A percentile compares a stretch with the other conserved stretches of the same genome.
These are phyloP conservation scores for Synergus itoensis DNA, from an alignment of 2,888 invertebrate genomes.

Conservation along the genomic window DNA sequence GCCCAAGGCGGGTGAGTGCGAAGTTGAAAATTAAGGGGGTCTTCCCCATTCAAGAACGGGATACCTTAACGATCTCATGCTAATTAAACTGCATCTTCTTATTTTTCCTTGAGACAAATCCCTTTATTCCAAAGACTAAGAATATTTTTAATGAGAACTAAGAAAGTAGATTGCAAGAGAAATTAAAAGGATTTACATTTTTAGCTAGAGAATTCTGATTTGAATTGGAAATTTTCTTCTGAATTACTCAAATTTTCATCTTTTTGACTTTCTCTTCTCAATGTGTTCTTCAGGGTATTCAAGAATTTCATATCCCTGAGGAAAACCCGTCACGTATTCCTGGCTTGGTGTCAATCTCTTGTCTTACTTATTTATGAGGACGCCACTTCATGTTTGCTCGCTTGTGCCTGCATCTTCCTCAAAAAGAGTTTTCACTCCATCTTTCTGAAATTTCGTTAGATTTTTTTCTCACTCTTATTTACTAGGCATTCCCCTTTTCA, in stretches of 20 bases:
- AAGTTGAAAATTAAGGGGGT: conserved; percentile 67
- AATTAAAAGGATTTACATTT: not conserved
- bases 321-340: conserved; percentile 14
- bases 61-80: conserved; percentile 31
- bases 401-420: not conserved
- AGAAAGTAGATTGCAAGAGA: not conserved
- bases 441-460: not conserved
- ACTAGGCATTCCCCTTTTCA: not conserved
- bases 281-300: not conserved
- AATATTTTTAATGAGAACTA: not conserved
- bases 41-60: conserved; percentile 38
- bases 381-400: conserved; percentile 8
- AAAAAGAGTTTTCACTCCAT: not conserved
- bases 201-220: not conserved
- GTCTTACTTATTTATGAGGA: conserved; percentile 20
- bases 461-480: not conserved
- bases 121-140: not conserved
- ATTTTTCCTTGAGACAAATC: not conserved
- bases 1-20: conserved; percentile 54
- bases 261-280: not conserved
- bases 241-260: not conserved
- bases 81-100: conserved; percentile 32
- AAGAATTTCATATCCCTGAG: conserved; percentile 1
- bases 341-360: conserved; percentile 25
- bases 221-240: not conserved